Evolutionary conservation across 2,113 vertebrate species (phyloP), one percentile per base, ranked within the genome.

Genomic region (Balaeniceps rex): DNA sequence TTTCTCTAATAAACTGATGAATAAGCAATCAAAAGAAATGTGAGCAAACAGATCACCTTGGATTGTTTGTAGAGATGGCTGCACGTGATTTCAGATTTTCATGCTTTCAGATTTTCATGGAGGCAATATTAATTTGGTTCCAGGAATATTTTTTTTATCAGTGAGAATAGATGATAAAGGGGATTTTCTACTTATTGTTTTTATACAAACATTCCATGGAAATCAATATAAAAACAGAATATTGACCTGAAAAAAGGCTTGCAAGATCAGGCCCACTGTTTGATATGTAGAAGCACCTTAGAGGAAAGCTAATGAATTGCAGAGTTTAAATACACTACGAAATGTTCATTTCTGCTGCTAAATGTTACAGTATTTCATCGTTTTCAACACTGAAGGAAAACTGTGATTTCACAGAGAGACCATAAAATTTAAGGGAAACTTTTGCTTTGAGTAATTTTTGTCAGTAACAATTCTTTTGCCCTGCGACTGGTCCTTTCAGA

Each of bases 41-140:
- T 83, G 60, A 95, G 60, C n/a, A 83, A 96, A 82, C 19, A 54
- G 52, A 64, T 92, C 83, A 90, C 47, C 34, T 88, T 92, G 42
- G 34, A 40, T 85, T 18, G 36, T 84, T 95, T 75, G 40, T 55
- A 55, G 83, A 57, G 40, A 58, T 54, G 23, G 22, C 34, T 77
- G 44, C 9, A 23, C 23, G 2, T 0, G 8, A 31, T 57, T n/a
- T n/a, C n/a, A n/a, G n/a, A n/a, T n/a, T n/a, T n/a, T n/a, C 40
- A 33, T 1, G 2, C 10, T 60, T 71, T 58, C 65, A 82, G 13
- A 54, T 65, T 88, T 36, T 57, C 28, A 65, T 29, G 9, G 46
- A 76, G 36, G 26, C 7, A 94, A 93, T 87, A 92, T 57, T 31
- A 81, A 11, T 78, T 87, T 84, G 14, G 2, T 65, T 86, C 7